Evolutionary conservation across 2,113 vertebrate species (phyloP), one percentile per base, ranked within the genome.

Genomic region (Odontesthes bonariensis): DNA sequence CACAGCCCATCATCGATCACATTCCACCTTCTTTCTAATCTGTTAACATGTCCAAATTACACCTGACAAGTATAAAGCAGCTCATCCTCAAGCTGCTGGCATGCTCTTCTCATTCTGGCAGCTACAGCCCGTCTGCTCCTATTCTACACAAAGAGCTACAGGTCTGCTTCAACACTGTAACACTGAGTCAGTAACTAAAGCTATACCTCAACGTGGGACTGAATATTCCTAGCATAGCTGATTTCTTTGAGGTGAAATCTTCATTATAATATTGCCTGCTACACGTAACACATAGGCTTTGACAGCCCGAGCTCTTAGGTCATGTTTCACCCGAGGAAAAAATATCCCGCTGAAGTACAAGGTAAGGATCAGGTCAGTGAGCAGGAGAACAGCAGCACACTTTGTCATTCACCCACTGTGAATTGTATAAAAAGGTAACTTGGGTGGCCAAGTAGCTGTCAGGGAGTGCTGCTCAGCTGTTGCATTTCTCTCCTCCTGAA

Each of bases 11-110:
- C 68, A 47, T 31, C 58, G 0, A 17, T 35, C 31, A 32, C 22
- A 9, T 40, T n/a, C 54, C 47, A 6, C 44, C 46, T 44, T 23
- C 64, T 16, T 8, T 51, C 14, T 27, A 31, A 27, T 64, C 40
- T 54, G 47, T 10, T 63, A 33, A 55, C 12, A 19, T 42, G 79
- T 69, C 84, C 20, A 6, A 9, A 32, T 87, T 82, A 76, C 86
- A 81, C 51, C 78, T 57, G 75, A 73, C 84, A 85, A 81, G 86
- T 85, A 80, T 70, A 54, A 33, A 27, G 69, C 63, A 44, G 63
- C 52, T 32, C 12, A 40, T 10, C 4, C 0, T 32, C 52, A 32
- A 52, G 10, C 35, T 63, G 52, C 67, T 76, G 66, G 73, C 55
- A 62, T 27, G 55, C 44, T 58, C 20, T 67, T 64, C 27, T 27